These are phyloP conservation scores for Darevskia nairensis DNA, from an alignment of 2,797 vertebrate species.

Conservation along the genomic window DNA sequence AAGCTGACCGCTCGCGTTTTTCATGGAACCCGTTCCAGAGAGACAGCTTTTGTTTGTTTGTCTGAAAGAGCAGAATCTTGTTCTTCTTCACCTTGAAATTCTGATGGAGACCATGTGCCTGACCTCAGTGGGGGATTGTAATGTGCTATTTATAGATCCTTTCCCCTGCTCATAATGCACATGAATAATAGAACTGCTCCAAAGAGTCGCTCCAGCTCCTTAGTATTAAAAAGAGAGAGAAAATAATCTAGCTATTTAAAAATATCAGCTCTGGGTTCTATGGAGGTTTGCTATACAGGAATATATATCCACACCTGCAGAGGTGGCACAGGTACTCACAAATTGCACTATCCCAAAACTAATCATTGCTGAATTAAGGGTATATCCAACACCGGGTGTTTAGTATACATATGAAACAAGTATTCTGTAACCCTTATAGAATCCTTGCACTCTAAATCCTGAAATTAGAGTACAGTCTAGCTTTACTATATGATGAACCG, in stretches of 20 bases:
- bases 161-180: slow-evolving; percentile 21
- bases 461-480: background rate
- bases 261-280: background rate
- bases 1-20: background rate
- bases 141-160: slow-evolving; percentile 29
- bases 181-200: slow-evolving; percentile 36
- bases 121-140: slow-evolving; percentile 22
- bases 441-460: background rate
- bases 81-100: slow-evolving; percentile 25
- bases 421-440: background rate
- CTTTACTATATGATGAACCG: background rate
- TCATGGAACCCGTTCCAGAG: background rate
- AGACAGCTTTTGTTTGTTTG: background rate
- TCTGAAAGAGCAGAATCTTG: background rate
- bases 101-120: slow-evolving; percentile 6
- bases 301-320: background rate
- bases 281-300: background rate
- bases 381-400: background rate
- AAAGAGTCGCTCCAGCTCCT: background rate
- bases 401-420: background rate
- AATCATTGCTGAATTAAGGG: background rate
- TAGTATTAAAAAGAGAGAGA: background rate
- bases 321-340: background rate
- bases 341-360: background rate
- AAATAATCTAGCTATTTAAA: background rate